Evolutionary conservation across 2,113 vertebrate genomes (phyloP), one percentile per base, ranked within the genome.

Genomic region (Potamarius usumacintae): DNA sequence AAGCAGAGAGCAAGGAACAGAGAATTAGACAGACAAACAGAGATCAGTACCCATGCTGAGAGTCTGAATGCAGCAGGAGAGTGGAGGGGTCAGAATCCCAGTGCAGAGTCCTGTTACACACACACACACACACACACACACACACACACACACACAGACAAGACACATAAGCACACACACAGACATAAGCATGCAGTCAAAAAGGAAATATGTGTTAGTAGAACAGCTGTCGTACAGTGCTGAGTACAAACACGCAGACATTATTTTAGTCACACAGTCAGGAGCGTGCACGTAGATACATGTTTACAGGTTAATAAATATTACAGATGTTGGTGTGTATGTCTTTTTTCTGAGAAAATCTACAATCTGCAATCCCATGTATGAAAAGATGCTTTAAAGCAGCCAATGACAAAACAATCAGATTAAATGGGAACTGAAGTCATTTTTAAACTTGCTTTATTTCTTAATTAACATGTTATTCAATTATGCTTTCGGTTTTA

Each of bases 81-180:
- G 97, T 97, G 94, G 97, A 99, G 90, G 98, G 97, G 96, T 99
- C 98, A 96, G 98, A 98, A 95, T 99, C 98, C 98, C 98, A 99
- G 92, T 99, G 98, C 96, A 99, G 98, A 95, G 97, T 99, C 98
- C 98, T 99, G 96, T 96, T 94, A 96, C 53, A 92, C 63, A 92
- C 83, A 88, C 88, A 89, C 82, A 92, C 90, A 90, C 78, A 91
- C 60, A 91, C 27, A 88, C 57, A 67, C 18, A 77, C 62, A 69
- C 27, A 65, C 86, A 65, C 27, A 87, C 76, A 77, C 25, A 57
- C 25, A 86, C 22, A 85, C 34, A 87, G 14, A 85, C 34, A 88
- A 53, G 7, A 20, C 71, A 74, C 34, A 4, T 52, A 78, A 11
- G 8, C 48, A 60, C 79, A 42, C 77, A 87, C 52, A 42, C 20